These are phyloP conservation scores for Rhagologus leucostigma DNA, from an alignment of 2,113 vertebrate genomes.

Conservation along the genomic window DNA sequence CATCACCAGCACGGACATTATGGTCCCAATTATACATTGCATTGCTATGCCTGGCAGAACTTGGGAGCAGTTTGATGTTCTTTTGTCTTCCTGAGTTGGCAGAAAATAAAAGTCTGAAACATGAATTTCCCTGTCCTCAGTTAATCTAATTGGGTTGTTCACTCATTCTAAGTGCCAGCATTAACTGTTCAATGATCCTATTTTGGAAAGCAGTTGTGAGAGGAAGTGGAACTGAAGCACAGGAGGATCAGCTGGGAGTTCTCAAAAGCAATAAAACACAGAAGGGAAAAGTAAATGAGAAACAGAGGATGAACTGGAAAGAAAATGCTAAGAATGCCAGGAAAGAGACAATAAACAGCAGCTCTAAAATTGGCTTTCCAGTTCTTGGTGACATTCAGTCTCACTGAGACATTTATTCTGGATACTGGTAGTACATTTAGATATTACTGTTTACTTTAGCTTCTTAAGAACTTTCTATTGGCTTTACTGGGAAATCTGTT, in stretches of 20 bases:
- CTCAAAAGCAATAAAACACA: slow-evolving; percentile 47
- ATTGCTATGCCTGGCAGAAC: slow-evolving; percentile 9
- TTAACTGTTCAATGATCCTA: slow-evolving; percentile 48
- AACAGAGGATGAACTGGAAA: slow-evolving; percentile 35
- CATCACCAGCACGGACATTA: not conserved
- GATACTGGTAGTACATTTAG: not conserved
- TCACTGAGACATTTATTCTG: not conserved
- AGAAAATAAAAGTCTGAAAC: slow-evolving; percentile 19
- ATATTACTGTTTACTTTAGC: not conserved
- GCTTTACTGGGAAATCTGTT: not conserved
- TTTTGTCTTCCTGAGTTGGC: slow-evolving; percentile 47
- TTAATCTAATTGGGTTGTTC: slow-evolving; percentile 46
- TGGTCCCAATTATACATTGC: not conserved
- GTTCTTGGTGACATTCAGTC: not conserved
- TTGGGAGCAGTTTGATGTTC: not conserved
- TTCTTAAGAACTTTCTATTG: not conserved
- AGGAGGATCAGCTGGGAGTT: slow-evolving; percentile 48
- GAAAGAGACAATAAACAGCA: not conserved
- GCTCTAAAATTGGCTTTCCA: not conserved
- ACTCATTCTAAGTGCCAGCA: slow-evolving; percentile 23
- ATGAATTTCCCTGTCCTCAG: not conserved
- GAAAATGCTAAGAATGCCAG: slow-evolving; percentile 26
- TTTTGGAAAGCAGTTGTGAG: slow-evolving; percentile 25
- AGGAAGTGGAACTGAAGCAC: slow-evolving; percentile 7
- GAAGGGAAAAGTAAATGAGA: slow-evolving; percentile 43